Evolutionary conservation across 2,797 vertebrate species (phyloP).

Genomic region (Pipistrellus nathusii): DNA sequence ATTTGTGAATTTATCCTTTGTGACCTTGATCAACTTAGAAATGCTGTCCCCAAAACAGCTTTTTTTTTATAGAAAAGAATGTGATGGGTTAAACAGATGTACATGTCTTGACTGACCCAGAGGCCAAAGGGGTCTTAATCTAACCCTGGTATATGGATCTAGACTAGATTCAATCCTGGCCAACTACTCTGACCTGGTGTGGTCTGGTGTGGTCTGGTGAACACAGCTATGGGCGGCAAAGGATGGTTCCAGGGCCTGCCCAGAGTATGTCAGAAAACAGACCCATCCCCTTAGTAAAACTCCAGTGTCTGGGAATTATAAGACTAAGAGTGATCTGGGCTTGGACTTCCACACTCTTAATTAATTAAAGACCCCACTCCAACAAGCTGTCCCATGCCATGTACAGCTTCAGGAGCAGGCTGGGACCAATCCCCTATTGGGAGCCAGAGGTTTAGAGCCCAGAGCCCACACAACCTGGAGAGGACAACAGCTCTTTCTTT

Average conservation of each 20-base stretch:
- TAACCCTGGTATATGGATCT: not conserved
- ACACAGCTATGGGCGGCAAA: not conserved
- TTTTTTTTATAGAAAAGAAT: not conserved
- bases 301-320: not conserved
- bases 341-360: not conserved
- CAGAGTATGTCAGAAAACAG: not conserved
- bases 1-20: constrained; percentile 49
- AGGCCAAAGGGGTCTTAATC: not conserved
- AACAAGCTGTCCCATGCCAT: not conserved
- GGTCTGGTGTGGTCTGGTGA: not conserved
- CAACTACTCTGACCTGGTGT: not conserved
- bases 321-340: not conserved
- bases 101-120: not conserved
- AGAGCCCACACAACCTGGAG: not conserved
- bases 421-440: not conserved
- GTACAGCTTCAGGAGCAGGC: not conserved
- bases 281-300: not conserved
- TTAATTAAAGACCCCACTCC: not conserved
- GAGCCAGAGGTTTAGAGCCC: not conserved
- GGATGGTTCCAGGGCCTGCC: not conserved
- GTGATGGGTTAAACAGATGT: not conserved
- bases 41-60: not conserved
- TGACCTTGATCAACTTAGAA: constrained; percentile 1
- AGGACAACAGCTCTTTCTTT: not conserved
- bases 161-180: not conserved